Base-by-base conservation (phyloP, 2,888 invertebrate genomes). In the Neelides folsomi region DNA sequence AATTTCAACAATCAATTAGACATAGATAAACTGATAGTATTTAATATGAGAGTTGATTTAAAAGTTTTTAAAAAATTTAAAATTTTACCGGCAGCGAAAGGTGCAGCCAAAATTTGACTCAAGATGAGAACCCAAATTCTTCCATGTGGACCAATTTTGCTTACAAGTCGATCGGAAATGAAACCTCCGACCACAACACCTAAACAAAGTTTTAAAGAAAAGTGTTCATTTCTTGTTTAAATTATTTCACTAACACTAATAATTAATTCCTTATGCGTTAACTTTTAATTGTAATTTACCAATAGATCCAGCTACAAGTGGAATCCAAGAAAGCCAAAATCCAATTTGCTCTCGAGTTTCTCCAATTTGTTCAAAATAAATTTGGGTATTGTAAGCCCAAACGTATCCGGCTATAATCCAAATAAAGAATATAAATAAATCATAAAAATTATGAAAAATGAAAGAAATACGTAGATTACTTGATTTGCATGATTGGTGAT, bases 341-440 rank as follows among this genome's bases (percentile, higher is more conserved):
- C 61, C 71, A 40, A 71, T 70, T 51, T 68, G 62, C 43, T 63
- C 60, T 38, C 66, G 63, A 3, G 66, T 66, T 60, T 70, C 65
- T 2, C 67, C 67, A 19, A 68, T 62, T 43, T 65, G 59, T 20
- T 66, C 66, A 55, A 69, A 71, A 57, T 70, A 71, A 1, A 67
- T 66, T 62, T 71, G 70, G 1, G 70, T 69, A 60, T 71, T 71
- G 63, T 71, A 70, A 3, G 69, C 71, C 69, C 70, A 71, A 15
- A 70, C 69, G 59, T 71, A 71, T 5, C 70, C 71, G 51, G 67
- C 71, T 70, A 64, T 4, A 57, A 56, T 27, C 27, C 3, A 27
- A 27, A 27, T 27, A 27, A 7, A 7, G n/a, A n/a, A n/a, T n/a
- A n/a, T n/a, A n/a, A n/a, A n/a, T n/a, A 2, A 27, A 27, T 5